Evolutionary conservation across 2,797 vertebrate genomes (phyloP).

Genomic region (Sarcophilus harrisii): DNA sequence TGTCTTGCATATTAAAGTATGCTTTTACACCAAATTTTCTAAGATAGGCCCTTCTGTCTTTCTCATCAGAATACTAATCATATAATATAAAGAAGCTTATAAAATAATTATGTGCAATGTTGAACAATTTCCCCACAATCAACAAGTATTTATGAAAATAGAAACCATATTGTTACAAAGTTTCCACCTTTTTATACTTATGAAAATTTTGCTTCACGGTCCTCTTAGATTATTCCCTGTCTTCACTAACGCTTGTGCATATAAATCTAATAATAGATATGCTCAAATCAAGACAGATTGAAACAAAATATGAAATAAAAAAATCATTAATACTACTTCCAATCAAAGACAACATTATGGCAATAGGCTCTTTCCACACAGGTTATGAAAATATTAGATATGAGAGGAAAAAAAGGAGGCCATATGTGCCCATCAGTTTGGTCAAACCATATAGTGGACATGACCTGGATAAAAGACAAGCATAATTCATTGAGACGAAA

Average conservation of each 20-base stretch:
- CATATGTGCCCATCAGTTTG: neutral
- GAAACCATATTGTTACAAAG: neutral
- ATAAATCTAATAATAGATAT: constrained; percentile 40
- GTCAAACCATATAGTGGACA: neutral
- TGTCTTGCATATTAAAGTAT: neutral
- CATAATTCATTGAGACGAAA: neutral
- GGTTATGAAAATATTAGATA: constrained; percentile 4
- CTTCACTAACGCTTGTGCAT: constrained; percentile 5
- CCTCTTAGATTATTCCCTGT: neutral
- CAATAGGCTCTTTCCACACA: neutral
- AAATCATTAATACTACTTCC: constrained; percentile 49
- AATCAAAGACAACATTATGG: constrained; percentile 52
- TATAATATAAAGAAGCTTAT: neutral
- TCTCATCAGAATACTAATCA: constrained; percentile 22
- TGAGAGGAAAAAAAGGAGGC: neutral
- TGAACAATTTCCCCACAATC: neutral
- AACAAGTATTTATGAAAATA: constrained; percentile 18
- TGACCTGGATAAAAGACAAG: neutral
- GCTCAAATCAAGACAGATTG: constrained; percentile 29
- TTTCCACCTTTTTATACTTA: constrained; percentile 22
- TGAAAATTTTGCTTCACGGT: constrained; percentile 57
- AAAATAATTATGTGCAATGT: constrained; percentile 22
- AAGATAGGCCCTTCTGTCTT: neutral
- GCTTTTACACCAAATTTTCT: constrained; percentile 27
- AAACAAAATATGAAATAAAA: constrained; percentile 33